phyloP scores from a whole-genome alignment of 2,888 invertebrate species.

The Melangyna quadrimaculata region DNA sequence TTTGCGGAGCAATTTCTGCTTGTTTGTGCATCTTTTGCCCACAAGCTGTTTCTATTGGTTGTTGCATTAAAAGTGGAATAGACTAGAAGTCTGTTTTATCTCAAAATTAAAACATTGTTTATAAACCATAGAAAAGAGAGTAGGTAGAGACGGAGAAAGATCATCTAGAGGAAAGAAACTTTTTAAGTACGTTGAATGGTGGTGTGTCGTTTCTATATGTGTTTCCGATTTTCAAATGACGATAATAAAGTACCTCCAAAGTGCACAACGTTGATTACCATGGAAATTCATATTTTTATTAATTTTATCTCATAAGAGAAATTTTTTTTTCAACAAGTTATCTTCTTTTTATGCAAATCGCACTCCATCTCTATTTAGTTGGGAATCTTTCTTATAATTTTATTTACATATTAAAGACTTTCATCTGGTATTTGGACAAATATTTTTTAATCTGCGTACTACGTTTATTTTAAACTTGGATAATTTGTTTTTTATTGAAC shows the following conservation, averaged over 20 bases:
- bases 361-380: no score
- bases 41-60: constrained; percentile 1
- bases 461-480: no score
- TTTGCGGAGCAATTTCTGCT: constrained; percentile 28
- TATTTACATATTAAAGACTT: no score
- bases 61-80: neutral
- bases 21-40: constrained; percentile 30
- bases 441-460: no score
- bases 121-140: neutral
- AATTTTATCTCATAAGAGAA: neutral
- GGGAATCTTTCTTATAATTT: no score
- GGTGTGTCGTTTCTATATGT: constrained; percentile 9
- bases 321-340: no score
- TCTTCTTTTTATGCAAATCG: no score
- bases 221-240: constrained; percentile 38
- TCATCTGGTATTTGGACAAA: no score
- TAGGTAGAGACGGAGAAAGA: no score
- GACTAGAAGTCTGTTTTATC: constrained; percentile 16
- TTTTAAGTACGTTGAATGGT: constrained; percentile 9
- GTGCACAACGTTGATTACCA: constrained; percentile 22
- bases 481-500: no score
- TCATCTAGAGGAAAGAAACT: neutral
- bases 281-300: constrained; percentile 15
- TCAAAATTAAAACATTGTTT: constrained; percentile 24
- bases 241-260: constrained; percentile 29